Conservation (phyloP, 2,888 invertebrate species). For the Cephus spinipes region DNA sequence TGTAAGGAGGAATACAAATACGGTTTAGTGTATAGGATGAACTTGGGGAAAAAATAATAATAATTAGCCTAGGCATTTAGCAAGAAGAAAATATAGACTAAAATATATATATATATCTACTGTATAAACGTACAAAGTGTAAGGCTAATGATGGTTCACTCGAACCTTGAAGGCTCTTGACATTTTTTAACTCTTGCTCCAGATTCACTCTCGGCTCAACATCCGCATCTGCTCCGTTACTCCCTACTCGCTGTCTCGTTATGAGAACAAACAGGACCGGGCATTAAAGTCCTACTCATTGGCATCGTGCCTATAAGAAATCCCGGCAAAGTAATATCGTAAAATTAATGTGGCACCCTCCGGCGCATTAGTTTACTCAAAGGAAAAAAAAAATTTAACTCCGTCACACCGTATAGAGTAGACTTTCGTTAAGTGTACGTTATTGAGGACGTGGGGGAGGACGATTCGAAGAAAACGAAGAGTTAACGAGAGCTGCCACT, state of each 20-base stretch:
- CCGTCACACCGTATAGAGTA: neutral
- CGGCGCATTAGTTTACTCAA: neutral
- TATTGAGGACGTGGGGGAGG: too few relatives aligned
- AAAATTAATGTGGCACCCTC: neutral
- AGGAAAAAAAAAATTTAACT: neutral
- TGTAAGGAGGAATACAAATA: neutral
- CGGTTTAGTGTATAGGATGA: neutral
- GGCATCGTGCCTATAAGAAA: neutral
- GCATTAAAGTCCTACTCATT: neutral
- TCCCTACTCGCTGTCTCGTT: neutral
- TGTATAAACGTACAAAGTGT: neutral
- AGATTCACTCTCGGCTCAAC: neutral
- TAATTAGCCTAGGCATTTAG: constrained; percentile 27
- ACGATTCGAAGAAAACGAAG: too few relatives aligned
- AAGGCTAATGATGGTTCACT: neutral
- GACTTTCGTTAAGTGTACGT: too few relatives aligned
- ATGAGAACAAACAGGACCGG: neutral
- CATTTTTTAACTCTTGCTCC: neutral
- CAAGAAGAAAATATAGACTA: constrained; percentile 6
- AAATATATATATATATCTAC: neutral
- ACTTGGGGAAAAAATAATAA: neutral
- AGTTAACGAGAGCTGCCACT: too few relatives aligned
- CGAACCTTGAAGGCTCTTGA: neutral
- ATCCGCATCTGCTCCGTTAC: neutral
- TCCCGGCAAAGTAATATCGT: neutral